Percentiles rank a stretch among this genome's conserved stretches.
Conservation (phyloP, 2,888 invertebrate genomes). For the Lasioglossum malachurum region DNA sequence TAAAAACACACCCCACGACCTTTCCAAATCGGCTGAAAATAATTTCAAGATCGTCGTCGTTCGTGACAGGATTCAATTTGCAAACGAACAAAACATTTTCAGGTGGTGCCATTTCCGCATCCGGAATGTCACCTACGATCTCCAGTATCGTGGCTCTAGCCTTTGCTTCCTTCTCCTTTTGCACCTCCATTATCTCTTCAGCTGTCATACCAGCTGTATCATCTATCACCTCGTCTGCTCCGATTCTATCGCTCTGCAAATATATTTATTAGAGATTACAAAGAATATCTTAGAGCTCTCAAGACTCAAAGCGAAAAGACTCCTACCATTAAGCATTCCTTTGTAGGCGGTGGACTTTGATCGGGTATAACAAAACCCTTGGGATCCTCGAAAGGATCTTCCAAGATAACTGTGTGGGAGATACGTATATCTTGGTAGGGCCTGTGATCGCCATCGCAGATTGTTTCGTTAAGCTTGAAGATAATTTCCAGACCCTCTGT, state of each 20-base stretch:
- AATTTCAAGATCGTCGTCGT: constrained; percentile 98
- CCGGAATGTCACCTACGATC: constrained; percentile 99
- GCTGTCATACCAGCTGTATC: constrained; percentile 94
- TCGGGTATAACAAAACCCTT: constrained; percentile 91
- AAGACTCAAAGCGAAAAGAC: background rate
- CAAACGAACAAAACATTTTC: constrained; percentile 99
- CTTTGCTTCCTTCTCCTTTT: constrained; percentile 96
- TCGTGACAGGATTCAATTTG: constrained; percentile 99
- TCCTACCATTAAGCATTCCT: constrained; percentile 88
- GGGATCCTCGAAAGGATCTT: constrained; percentile 98
- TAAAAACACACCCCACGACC: constrained; percentile 89
- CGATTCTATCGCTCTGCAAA: constrained; percentile 92
- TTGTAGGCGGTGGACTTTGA: constrained; percentile 95
- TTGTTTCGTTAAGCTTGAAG: constrained; percentile 95
- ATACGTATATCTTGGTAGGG: constrained; percentile 98
- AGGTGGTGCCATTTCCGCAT: constrained; percentile 98
- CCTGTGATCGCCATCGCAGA: constrained; percentile 95
- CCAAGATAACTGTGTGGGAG: constrained; percentile 97
- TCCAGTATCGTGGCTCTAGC: constrained; percentile 98
- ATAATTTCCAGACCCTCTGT: constrained; percentile 96
- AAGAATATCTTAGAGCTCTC: background rate
- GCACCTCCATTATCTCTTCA: constrained; percentile 94
- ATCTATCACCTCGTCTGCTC: constrained; percentile 97
- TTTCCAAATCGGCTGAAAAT: constrained; percentile 98
- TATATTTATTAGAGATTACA: background rate